These are phyloP conservation scores for Lophochroa leadbeateri DNA, from an alignment of 2,113 vertebrate genomes.

Conservation along the genomic window DNA sequence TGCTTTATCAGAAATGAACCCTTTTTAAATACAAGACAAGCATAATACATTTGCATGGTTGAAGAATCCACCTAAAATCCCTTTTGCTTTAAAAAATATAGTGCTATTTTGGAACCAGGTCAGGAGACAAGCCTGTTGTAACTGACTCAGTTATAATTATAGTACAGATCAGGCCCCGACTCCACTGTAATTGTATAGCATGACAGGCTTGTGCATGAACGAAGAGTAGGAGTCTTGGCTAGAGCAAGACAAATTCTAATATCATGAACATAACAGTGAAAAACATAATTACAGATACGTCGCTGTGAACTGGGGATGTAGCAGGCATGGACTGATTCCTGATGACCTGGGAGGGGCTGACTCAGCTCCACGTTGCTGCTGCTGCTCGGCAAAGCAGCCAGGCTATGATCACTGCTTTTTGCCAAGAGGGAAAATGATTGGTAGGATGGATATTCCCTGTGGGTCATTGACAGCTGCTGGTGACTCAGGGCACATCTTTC, in stretches of 20 bases:
- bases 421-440: neutral
- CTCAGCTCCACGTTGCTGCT: neutral
- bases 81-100: conserved; percentile 43
- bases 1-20: conserved; percentile 38
- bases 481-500: neutral
- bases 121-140: conserved; percentile 64
- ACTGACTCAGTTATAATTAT: conserved; percentile 72
- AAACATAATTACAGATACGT: conserved; percentile 50
- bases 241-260: conserved; percentile 59
- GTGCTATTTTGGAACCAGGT: conserved; percentile 57
- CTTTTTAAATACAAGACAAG: neutral
- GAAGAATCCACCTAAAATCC: conserved; percentile 32
- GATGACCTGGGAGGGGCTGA: neutral
- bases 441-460: neutral
- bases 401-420: neutral
- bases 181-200: conserved; percentile 61
- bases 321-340: neutral
- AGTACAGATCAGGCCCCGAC: conserved; percentile 58
- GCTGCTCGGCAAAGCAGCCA: neutral
- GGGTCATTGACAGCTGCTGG: neutral
- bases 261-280: conserved; percentile 39
- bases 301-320: neutral
- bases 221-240: conserved; percentile 45
- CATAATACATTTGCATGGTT: neutral
- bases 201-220: conserved; percentile 51